Conservation (phyloP, 2,113 vertebrate genomes). For the Copsychus sechellarum region DNA sequence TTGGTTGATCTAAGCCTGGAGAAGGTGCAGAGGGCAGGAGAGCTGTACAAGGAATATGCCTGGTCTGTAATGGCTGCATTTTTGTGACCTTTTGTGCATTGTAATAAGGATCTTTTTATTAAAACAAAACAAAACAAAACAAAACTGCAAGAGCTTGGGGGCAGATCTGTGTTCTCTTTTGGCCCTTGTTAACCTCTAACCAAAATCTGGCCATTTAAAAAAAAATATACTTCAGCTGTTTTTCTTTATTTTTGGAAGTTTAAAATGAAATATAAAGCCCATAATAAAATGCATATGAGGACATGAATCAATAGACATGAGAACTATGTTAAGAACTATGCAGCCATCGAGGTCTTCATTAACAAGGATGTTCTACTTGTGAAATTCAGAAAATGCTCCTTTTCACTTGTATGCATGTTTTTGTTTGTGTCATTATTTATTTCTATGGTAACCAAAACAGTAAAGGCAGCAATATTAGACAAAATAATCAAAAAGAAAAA, state of each 20-base stretch:
- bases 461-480: conserved; percentile 19
- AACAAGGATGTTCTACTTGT: background rate
- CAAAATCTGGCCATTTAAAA: conserved; percentile 26
- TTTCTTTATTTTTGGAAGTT: conserved; percentile 55
- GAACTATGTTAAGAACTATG: conserved; percentile 3
- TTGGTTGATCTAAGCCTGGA: background rate
- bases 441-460: conserved; percentile 45
- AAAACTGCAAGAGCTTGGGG: conserved; percentile 35
- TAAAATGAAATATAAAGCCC: conserved; percentile 58
- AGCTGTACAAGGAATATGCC: background rate
- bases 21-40: background rate
- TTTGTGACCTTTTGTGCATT: conserved; percentile 13
- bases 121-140: conserved; percentile 47
- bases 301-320: conserved; percentile 18
- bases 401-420: background rate
- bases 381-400: background rate
- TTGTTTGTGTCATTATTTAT: conserved; percentile 1
- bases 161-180: conserved; percentile 41
- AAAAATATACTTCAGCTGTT: conserved; percentile 11
- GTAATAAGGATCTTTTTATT: conserved; percentile 52
- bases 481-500: background rate
- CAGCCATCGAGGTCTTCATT: background rate
- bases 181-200: conserved; percentile 34
- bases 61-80: background rate
- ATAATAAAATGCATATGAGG: conserved; percentile 57